Conservation (phyloP, 2,888 invertebrate genomes). For the Protonemura montana region DNA sequence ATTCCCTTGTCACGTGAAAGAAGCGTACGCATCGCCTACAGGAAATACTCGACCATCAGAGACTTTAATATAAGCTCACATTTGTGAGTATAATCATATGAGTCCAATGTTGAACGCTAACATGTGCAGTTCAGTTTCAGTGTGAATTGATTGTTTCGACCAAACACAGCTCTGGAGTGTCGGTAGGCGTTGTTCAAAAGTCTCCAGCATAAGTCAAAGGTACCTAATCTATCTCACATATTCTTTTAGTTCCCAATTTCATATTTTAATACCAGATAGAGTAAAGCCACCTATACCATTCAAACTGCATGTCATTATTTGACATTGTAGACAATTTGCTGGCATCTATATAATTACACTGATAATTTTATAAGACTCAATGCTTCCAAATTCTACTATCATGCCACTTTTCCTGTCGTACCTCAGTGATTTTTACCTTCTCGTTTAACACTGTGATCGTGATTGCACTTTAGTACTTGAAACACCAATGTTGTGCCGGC, state of each 20-base stretch:
- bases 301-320: background rate
- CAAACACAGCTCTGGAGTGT: background rate
- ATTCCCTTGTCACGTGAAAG: background rate
- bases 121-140: background rate
- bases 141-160: background rate
- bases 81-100: background rate
- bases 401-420: background rate
- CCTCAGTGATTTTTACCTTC: too few relatives aligned
- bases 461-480: too few relatives aligned
- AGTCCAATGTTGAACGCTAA: background rate
- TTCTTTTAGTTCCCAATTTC: background rate
- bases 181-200: too few relatives aligned
- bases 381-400: background rate
- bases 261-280: background rate
- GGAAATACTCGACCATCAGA: background rate
- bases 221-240: background rate
- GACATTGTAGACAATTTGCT: background rate
- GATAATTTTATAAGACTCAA: too few relatives aligned
- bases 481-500: too few relatives aligned
- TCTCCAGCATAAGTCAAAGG: too few relatives aligned
- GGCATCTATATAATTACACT: too few relatives aligned
- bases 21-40: background rate
- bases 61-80: background rate
- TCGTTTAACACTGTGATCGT: too few relatives aligned
- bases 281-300: background rate